Evolutionary conservation across 1,140 invertebrate genomes (phyloP).

Genomic region (Drosophila sechellia): DNA sequence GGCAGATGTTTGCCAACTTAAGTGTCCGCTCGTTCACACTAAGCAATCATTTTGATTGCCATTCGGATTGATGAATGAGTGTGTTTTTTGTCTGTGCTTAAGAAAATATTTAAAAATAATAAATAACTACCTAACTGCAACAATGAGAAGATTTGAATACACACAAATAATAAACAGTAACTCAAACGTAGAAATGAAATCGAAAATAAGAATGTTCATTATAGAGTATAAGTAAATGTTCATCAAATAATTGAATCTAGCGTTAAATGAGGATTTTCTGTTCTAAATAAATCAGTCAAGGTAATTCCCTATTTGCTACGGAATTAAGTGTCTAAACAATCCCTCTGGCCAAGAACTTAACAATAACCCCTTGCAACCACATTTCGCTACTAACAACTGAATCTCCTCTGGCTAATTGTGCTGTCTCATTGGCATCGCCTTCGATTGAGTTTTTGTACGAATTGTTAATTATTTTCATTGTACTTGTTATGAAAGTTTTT

Average conservation of each 20-base stretch:
- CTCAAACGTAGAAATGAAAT: too few species aligned
- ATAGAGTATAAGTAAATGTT: too few species aligned
- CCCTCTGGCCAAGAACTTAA: conserved; percentile 8
- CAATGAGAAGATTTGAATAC: too few species aligned
- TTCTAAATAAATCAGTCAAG: conserved; percentile 16
- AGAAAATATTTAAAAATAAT: too few species aligned
- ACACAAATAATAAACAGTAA: too few species aligned
- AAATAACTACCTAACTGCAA: too few species aligned
- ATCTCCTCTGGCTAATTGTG: neutral
- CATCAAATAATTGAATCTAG: neutral
- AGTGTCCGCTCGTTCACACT: conserved; percentile 27
- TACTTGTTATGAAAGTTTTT: conserved; percentile 72
- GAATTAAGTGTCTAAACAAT: conserved; percentile 56
- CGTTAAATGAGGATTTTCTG: too few species aligned
- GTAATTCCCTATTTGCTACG: conserved; percentile 11
- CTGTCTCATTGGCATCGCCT: conserved; percentile 60
- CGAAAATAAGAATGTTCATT: too few species aligned
- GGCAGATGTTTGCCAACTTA: conserved; percentile 44
- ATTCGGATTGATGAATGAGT: conserved; percentile 30
- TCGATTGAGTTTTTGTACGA: conserved; percentile 65
- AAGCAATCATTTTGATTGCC: conserved; percentile 30
- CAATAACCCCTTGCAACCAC: conserved; percentile 30
- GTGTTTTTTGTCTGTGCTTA: neutral
- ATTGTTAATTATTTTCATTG: conserved; percentile 82
- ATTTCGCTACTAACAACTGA: conserved; percentile 19